phyloP scores from a whole-genome alignment of 2,888 invertebrate genomes.

The Catocala sponsa region DNA sequence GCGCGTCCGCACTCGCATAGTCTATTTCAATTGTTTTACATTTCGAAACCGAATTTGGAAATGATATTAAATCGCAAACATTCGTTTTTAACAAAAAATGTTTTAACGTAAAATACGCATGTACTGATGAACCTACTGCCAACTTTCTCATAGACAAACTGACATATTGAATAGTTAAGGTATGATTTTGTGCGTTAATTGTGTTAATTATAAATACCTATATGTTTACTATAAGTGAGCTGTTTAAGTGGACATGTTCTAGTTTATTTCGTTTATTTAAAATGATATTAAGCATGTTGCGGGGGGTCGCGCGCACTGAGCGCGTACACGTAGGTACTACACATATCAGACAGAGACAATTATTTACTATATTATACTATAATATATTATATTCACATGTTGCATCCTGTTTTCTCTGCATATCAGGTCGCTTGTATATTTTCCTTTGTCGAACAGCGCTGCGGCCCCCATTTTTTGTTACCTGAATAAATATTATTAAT shows the following conservation, averaged over 20 bases:
- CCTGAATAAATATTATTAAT: conserved; percentile 87
- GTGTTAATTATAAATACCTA: conserved; percentile 83
- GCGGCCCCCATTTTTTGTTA: conserved; percentile 84
- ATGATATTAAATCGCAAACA: conserved; percentile 76
- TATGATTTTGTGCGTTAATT: conserved; percentile 80
- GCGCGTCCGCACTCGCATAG: conserved; percentile 41
- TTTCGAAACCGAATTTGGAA: conserved; percentile 74
- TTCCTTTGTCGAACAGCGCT: conserved; percentile 60
- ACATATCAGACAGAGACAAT: conserved; percentile 72
- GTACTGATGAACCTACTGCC: conserved; percentile 84
- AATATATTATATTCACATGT: conserved; percentile 10
- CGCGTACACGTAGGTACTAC: conserved; percentile 34
- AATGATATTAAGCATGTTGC: conserved; percentile 75
- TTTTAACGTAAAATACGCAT: conserved; percentile 61
- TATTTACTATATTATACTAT: conserved; percentile 50
- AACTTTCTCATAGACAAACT: conserved; percentile 77
- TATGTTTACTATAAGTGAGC: conserved; percentile 80
- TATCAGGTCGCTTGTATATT: conserved; percentile 66
- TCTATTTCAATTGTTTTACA: conserved; percentile 56
- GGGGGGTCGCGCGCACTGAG: conserved; percentile 66
- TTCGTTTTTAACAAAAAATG: conserved; percentile 63
- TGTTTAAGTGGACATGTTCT: conserved; percentile 80
- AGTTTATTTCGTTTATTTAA: conserved; percentile 85
- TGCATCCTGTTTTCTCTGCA: conserved; percentile 63
- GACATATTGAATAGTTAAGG: conserved; percentile 69